Percentiles rank a stretch among this genome's conserved stretches.
These are phyloP conservation scores for Dexiosoma caninum DNA, from an alignment of 2,888 invertebrate genomes.

Conservation along the genomic window DNA sequence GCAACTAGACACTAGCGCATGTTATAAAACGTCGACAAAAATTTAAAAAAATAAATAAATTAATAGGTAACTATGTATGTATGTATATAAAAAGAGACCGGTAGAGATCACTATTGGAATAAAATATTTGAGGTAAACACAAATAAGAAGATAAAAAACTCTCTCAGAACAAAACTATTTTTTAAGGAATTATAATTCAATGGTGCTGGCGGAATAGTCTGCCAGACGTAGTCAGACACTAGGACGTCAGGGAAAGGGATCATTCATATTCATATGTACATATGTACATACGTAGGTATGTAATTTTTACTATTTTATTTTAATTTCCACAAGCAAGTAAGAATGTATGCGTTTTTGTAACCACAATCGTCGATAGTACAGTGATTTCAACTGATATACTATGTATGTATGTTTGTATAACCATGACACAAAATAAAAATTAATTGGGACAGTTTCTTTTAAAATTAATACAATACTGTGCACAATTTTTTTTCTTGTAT, in stretches of 20 bases:
- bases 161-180: not conserved
- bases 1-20: conserved; percentile 51
- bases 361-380: no score
- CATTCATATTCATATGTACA: not conserved
- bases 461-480: no score
- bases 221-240: conserved; percentile 41
- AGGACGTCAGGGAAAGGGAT: conserved; percentile 43
- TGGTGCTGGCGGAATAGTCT: not conserved
- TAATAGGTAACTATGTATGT: not conserved
- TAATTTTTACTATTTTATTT: not conserved
- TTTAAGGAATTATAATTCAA: not conserved
- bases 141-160: conserved; percentile 17
- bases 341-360: no score
- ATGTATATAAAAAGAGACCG: conserved; percentile 40
- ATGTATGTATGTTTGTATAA: not conserved
- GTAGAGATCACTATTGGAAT: conserved; percentile 40
- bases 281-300: not conserved
- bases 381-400: no score
- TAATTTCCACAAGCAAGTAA: not conserved
- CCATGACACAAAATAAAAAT: no score
- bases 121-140: not conserved
- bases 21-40: conserved; percentile 51
- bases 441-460: no score
- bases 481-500: not conserved
- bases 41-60: not conserved